phyloP scores from a whole-genome alignment of 1,140 invertebrate genomes.

The Drosophila mauritiana region DNA sequence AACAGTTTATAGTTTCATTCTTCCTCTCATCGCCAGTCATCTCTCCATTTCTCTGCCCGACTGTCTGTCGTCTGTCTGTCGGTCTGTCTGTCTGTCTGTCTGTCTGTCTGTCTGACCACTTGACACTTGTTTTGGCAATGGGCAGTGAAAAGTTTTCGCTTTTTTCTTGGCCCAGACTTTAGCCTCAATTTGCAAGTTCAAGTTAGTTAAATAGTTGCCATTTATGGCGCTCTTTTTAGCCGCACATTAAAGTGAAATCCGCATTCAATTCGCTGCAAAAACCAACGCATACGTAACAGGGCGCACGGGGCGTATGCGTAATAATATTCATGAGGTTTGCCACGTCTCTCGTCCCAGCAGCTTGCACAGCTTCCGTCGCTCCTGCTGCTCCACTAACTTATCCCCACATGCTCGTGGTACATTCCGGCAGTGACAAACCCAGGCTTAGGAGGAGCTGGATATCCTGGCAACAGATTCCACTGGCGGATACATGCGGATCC shows the following conservation, averaged over 20 bases:
- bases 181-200: conserved; percentile 36
- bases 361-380: background rate
- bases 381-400: too few species aligned
- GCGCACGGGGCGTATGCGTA: conserved; percentile 54
- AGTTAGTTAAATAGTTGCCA: conserved; percentile 46
- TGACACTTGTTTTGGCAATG: conserved; percentile 53
- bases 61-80: background rate
- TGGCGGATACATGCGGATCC: conserved; percentile 39
- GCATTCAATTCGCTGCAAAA: conserved; percentile 40
- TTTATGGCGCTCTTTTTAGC: conserved; percentile 8
- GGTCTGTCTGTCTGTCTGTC: conserved; percentile 2
- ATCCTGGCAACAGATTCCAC: conserved; percentile 44
- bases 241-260: conserved; percentile 28
- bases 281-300: conserved; percentile 4
- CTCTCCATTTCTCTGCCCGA: background rate
- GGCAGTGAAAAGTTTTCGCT: conserved; percentile 54
- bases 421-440: conserved; percentile 28
- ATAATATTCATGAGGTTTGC: conserved; percentile 62
- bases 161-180: conserved; percentile 27
- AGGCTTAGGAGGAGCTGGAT: background rate
- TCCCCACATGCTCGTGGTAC: background rate
- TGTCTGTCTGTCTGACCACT: conserved; percentile 26
- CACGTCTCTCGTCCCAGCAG: background rate
- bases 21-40: conserved; percentile 1
- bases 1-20: conserved; percentile 41